Evolutionary conservation across 2,113 vertebrate genomes (phyloP).

Genomic region (Noturus placidus): DNA sequence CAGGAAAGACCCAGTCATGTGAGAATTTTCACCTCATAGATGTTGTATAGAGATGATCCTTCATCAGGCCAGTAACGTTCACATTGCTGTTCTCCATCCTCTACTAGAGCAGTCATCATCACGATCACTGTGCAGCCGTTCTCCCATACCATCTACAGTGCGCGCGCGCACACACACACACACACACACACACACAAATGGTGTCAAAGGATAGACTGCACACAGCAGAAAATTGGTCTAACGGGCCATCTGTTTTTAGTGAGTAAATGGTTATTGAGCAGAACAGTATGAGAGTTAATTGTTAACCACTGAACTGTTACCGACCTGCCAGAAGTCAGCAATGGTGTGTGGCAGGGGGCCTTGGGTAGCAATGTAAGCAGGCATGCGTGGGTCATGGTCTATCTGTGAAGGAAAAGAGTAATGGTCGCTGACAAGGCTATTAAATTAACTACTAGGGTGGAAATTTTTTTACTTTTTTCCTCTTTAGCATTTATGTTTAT

Average conservation of each 20-base stretch:
- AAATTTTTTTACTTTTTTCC: not conserved
- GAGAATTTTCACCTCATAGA: constrained; percentile 85
- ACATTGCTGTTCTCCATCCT: constrained; percentile 92
- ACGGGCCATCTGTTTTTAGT: constrained; percentile 15
- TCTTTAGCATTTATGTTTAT: not conserved
- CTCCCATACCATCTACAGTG: constrained; percentile 95
- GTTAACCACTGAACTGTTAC: constrained; percentile 48
- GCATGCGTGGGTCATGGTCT: constrained; percentile 94
- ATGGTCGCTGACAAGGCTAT: constrained; percentile 10
- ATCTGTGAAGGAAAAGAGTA: constrained; percentile 71
- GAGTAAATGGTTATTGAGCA: constrained; percentile 36
- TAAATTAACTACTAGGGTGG: not conserved
- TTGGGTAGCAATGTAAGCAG: constrained; percentile 94
- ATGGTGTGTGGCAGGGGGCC: constrained; percentile 92
- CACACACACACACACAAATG: constrained; percentile 12
- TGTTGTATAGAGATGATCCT: constrained; percentile 94
- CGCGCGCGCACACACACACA: constrained; percentile 11
- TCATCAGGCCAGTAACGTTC: constrained; percentile 98
- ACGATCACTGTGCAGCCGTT: constrained; percentile 96
- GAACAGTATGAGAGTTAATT: constrained; percentile 27
- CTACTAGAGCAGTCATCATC: constrained; percentile 92
- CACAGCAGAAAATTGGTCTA: not conserved
- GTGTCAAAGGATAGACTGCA: constrained; percentile 9
- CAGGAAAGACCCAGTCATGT: not conserved
- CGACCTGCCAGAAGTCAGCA: constrained; percentile 97